Conservation (phyloP, 2,113 vertebrate genomes). For the Phylloscopus trochiloides region DNA sequence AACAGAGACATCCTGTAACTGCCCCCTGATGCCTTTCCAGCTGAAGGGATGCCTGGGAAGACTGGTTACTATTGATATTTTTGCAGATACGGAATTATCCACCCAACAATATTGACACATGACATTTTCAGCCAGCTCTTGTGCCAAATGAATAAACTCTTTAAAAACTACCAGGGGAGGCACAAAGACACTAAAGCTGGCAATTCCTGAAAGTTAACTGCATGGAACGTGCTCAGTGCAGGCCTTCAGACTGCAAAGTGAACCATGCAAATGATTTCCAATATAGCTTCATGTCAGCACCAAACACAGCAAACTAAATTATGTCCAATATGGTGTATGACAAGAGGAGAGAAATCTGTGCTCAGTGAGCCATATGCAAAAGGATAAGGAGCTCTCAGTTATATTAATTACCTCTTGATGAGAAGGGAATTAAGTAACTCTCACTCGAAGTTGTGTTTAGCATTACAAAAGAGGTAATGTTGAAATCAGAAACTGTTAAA, state of each 20-base stretch:
- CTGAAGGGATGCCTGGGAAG: not conserved
- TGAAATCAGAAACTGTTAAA: not conserved
- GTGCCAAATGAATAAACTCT: not conserved
- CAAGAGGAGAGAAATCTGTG: not conserved
- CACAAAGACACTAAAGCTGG: not conserved
- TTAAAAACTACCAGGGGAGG: not conserved
- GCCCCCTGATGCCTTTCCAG: not conserved
- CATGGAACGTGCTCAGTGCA: not conserved
- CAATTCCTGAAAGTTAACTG: not conserved
- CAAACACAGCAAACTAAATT: not conserved
- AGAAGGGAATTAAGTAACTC: not conserved
- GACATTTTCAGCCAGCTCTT: not conserved
- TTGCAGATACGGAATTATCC: not conserved
- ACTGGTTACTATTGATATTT: not conserved
- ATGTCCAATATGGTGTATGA: not conserved
- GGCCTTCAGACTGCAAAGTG: not conserved
- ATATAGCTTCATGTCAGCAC: not conserved
- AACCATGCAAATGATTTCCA: not conserved
- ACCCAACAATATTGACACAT: not conserved
- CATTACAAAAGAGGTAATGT: not conserved
- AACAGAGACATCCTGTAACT: not conserved
- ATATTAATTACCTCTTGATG: not conserved
- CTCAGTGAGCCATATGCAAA: not conserved
- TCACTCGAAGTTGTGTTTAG: not conserved
- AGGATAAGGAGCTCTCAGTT: not conserved